These are phyloP conservation scores for Pectinophora gossypiella DNA, from an alignment of 1,140 invertebrate genomes.

Conservation along the genomic window DNA sequence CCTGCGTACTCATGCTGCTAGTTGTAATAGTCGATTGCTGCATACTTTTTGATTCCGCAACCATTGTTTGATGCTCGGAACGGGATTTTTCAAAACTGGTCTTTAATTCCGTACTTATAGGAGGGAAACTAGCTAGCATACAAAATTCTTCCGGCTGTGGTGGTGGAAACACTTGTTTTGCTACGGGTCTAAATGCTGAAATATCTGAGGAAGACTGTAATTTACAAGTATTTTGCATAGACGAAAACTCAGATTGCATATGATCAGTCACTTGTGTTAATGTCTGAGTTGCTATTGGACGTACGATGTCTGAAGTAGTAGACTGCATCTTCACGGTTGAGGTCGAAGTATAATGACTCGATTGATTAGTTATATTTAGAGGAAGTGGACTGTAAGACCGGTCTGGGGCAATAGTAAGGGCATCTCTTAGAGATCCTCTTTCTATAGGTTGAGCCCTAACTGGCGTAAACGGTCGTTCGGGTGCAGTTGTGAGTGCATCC, in stretches of 20 bases:
- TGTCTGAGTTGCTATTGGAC: slow-evolving; percentile 42
- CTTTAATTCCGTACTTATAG: slow-evolving; percentile 58
- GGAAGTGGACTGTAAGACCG: slow-evolving; percentile 74
- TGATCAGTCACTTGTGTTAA: slow-evolving; percentile 29
- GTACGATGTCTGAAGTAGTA: slow-evolving; percentile 31
- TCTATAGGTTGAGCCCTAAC: slow-evolving; percentile 28
- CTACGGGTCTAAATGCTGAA: slow-evolving; percentile 68
- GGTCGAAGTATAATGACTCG: slow-evolving; percentile 30
- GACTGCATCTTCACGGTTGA: slow-evolving; percentile 27
- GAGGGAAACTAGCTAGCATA: slow-evolving; percentile 47
- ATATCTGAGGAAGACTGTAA: slow-evolving; percentile 53
- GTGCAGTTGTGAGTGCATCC: slow-evolving; percentile 80
- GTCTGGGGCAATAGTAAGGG: slow-evolving; percentile 84
- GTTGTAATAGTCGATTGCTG: slow-evolving; percentile 26
- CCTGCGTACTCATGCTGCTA: slow-evolving; percentile 24
- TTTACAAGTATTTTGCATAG: slow-evolving; percentile 55
- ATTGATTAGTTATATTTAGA: slow-evolving; percentile 33
- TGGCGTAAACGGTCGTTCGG: slow-evolving; percentile 79
- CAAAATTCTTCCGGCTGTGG: slow-evolving; percentile 53
- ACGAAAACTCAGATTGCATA: slow-evolving; percentile 38
- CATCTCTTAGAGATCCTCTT: slow-evolving; percentile 78
- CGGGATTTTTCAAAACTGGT: slow-evolving; percentile 34
- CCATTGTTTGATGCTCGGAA: slow-evolving; percentile 31
- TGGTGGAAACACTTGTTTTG: slow-evolving; percentile 57
- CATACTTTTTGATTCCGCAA: slow-evolving; percentile 33